These are phyloP conservation scores for Standfussiana lucernea DNA, from an alignment of 2,888 invertebrate species.

Conservation along the genomic window DNA sequence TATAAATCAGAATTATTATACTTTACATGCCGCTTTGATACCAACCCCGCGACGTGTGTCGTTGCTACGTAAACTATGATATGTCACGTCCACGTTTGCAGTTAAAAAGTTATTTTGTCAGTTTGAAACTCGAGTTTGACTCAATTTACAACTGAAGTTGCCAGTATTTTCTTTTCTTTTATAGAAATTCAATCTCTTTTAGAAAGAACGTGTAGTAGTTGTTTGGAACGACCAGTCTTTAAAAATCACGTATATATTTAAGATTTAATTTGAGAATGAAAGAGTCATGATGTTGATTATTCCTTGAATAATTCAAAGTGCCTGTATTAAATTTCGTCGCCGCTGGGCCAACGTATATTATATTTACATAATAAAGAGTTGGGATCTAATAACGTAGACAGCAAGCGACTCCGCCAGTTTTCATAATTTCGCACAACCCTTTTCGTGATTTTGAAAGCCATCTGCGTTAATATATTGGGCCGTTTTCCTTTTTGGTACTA, in stretches of 20 bases:
- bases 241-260: conserved; percentile 59
- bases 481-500: conserved; percentile 44
- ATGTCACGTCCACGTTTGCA: conserved; percentile 18
- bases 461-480: conserved; percentile 58
- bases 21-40: conserved; percentile 45
- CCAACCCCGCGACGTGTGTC: conserved; percentile 45
- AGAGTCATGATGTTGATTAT: conserved; percentile 70
- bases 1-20: conserved; percentile 70
- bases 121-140: conserved; percentile 4
- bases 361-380: conserved; percentile 79
- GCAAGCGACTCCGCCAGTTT: conserved; percentile 68
- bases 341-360: conserved; percentile 74
- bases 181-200: background rate
- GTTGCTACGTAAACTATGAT: conserved; percentile 37
- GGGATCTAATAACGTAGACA: conserved; percentile 71
- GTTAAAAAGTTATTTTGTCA: conserved; percentile 6
- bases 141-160: background rate
- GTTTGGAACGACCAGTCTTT: conserved; percentile 12
- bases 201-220: background rate
- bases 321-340: conserved; percentile 75
- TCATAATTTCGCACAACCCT: conserved; percentile 71
- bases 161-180: conserved; percentile 8
- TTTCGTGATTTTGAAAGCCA: conserved; percentile 68
- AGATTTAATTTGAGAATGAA: conserved; percentile 68
- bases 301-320: conserved; percentile 76